phyloP scores from a whole-genome alignment of 2,113 vertebrate species.

The Perca fluviatilis region DNA sequence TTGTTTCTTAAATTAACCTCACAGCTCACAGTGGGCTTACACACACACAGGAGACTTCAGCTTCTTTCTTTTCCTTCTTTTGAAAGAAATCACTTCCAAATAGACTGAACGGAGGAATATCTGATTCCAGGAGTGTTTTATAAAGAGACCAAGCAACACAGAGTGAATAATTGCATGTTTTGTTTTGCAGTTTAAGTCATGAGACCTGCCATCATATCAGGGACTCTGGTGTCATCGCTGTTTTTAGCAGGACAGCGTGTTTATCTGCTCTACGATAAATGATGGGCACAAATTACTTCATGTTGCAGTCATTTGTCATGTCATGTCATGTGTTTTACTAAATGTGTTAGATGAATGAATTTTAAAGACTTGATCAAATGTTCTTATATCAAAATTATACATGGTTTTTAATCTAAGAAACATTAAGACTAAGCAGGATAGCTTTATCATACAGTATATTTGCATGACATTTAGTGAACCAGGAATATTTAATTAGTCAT shows the following conservation, averaged over 20 bases:
- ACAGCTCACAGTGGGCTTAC: not conserved
- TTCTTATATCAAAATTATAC: not conserved
- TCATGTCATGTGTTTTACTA: not conserved
- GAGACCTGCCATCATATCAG: not conserved
- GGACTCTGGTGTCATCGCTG: not conserved
- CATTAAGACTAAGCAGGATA: not conserved
- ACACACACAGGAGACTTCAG: not conserved
- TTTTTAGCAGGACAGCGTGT: not conserved
- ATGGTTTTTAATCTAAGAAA: not conserved
- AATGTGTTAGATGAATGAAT: not conserved
- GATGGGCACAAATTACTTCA: not conserved
- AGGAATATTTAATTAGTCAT: not conserved
- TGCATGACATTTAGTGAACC: not conserved
- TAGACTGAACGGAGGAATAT: not conserved
- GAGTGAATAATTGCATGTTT: not conserved
- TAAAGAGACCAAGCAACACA: not conserved
- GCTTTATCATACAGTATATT: not conserved
- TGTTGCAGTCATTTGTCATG: not conserved
- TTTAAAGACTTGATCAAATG: constrained; percentile 6
- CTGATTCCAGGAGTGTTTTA: not conserved
- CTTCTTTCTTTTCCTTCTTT: not conserved
- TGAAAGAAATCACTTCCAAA: not conserved
- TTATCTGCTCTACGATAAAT: constrained; percentile 8
- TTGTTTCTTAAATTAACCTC: not conserved
- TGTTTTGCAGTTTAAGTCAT: constrained; percentile 7